Base-by-base conservation (phyloP, 2,113 vertebrate species). In the Macrotus californicus region DNA sequence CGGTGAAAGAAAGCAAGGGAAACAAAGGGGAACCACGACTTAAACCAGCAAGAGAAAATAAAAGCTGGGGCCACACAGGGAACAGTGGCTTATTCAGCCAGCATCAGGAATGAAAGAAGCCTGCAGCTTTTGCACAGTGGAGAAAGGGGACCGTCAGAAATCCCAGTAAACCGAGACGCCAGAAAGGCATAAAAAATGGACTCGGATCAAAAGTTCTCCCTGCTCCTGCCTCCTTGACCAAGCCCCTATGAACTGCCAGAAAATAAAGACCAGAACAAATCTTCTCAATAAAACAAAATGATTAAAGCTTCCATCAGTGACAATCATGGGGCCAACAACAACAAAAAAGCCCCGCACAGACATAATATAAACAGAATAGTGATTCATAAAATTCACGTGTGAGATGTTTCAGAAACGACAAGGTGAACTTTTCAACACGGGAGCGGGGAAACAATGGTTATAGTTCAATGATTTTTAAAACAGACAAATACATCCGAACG, bases 361-460 rank as follows among this genome's bases (percentile, higher is more conserved):
- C 64, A 46, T 9, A 43, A 72, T 6, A 29, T 1, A 13, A 67
- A 54, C 7, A 6, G 5, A 50, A 26, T 39, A 36, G 1, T 0
- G 7, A 48, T 26, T 56, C 46, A 18, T 19, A 41, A 61, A 46
- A 76, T 73, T 34, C 39, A 31, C 2, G 13, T 14, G 24, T 34
- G 24, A 87, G 36, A 95, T 7, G 26, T 6, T 59, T 83, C 64
- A 24, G 43, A 61, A 56, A 13, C 41, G 2, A 31, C 4, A 59
- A 31, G 22, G 46, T 67, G 24, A 5, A 3, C 5, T 54, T 39
- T 52, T 75, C 84, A 61, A 43, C 29, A 26, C 5, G 3, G 13
- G 10, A 1, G 5, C 16, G 1, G 2, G 18, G 2, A 3, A 3
- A n/a, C 21, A 21, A 41, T 5, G 13, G 19, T 15, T 7, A 9